Base-by-base conservation (phyloP, 2,113 vertebrate species). In the Cepphus grylle region DNA sequence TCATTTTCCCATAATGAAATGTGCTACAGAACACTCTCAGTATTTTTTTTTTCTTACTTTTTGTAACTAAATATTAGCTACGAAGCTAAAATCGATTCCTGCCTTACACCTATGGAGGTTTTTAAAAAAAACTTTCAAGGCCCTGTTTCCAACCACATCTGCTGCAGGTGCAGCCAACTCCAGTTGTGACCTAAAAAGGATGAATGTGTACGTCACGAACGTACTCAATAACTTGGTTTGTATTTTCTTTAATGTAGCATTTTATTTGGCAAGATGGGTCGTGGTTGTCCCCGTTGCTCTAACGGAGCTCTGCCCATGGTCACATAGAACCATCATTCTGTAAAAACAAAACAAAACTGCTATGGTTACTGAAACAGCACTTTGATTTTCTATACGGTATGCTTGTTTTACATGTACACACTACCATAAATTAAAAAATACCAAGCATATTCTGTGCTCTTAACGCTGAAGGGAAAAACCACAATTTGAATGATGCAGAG, bases 401-500 rank as follows among this genome's bases (percentile, higher is more conserved):
- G 91, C 88, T 97, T 94, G 90, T 93, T 96, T 96, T 95, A 97
- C 90, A 50, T 97, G 96, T 90, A 96, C 96, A 97, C 98, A 98
- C 97, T 98, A 98, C 96, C 96, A 91, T 97, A 96, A 96, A 69
- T 96, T 85, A 98, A 93, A 94, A 90, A 91, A 88, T 96, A 90
- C 90, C 95, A 98, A 98, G 97, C 92, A 86, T 96, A 86, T 95
- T 97, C 96, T 96, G 92, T 94, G 91, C 97, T 98, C 49, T 85
- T 98, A 94, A 97, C 58, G 98, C 93, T 98, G 97, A 98, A 98
- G 98, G 98, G 98, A 96, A 94, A 98, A 98, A 97, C 96, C 98
- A 98, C 98, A 97, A 73, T 96, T 97, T 96, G 93, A 97, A 86
- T 95, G 98, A 96, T 97, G 94, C 97, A 97, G 97, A 97, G 98